A percentile compares a stretch with the other conserved stretches of the same genome.
Conservation (phyloP, 2,888 invertebrate genomes). For the Calliopum simillimum region DNA sequence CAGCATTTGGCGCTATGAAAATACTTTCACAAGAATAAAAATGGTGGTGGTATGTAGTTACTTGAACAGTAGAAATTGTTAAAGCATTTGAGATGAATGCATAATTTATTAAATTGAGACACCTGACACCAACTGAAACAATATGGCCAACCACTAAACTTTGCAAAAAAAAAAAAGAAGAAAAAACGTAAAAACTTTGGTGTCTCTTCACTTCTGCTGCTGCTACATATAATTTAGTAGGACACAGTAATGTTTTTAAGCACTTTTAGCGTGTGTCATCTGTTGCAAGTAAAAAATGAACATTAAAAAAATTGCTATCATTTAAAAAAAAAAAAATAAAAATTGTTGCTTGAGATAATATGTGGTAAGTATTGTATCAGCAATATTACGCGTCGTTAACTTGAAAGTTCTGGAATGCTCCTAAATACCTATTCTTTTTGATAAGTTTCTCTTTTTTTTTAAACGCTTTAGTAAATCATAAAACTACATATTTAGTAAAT, state of each 20-base stretch:
- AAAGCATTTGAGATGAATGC: constrained; percentile 64
- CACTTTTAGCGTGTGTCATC: constrained; percentile 1
- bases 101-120: constrained; percentile 66
- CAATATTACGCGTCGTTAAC: too few species aligned
- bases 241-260: neutral
- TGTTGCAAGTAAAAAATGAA: constrained; percentile 3
- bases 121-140: constrained; percentile 52
- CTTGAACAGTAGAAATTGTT: constrained; percentile 58
- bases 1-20: too few species aligned
- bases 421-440: neutral
- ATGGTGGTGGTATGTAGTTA: too few species aligned
- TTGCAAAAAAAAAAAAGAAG: neutral
- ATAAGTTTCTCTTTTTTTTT: neutral
- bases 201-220: neutral
- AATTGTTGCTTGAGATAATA: too few species aligned
- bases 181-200: constrained; percentile 14
- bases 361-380: too few species aligned
- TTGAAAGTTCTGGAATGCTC: too few species aligned
- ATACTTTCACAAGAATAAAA: too few species aligned
- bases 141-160: constrained; percentile 30
- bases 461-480: constrained; percentile 56
- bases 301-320: neutral
- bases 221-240: too few species aligned
- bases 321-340: too few species aligned
- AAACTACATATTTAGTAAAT: constrained; percentile 49